These are phyloP conservation scores for Lasioglossum oenotherae DNA, from an alignment of 2,888 invertebrate genomes.

Conservation along the genomic window DNA sequence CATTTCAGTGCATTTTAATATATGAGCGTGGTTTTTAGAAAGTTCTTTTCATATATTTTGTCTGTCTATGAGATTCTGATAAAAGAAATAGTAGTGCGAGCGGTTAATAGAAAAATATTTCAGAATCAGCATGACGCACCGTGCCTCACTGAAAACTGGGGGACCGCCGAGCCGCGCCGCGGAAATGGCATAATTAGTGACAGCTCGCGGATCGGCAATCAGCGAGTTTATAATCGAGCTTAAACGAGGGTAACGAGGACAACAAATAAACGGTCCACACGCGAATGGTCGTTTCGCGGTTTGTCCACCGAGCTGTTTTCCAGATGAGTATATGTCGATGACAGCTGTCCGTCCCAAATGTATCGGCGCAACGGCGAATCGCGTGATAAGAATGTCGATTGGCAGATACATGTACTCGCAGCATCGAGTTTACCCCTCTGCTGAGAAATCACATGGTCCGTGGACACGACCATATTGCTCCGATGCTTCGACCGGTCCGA, in stretches of 20 bases:
- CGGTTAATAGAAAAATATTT: neutral
- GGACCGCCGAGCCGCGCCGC: neutral
- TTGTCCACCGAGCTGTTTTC: conserved; percentile 35
- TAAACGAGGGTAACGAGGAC: neutral
- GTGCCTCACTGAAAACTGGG: neutral
- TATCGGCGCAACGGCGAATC: conserved; percentile 28
- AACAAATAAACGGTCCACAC: conserved; percentile 22
- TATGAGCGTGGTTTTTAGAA: no score
- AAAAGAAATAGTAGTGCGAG: no score
- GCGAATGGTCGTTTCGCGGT: conserved; percentile 30
- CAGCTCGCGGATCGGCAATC: neutral
- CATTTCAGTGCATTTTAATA: no score
- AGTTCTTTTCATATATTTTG: no score
- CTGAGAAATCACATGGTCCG: neutral
- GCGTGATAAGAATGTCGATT: conserved; percentile 7
- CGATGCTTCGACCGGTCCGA: neutral
- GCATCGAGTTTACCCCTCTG: conserved; percentile 15
- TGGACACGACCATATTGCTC: neutral
- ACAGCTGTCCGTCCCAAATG: conserved; percentile 41
- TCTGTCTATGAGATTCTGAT: no score
- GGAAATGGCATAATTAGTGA: neutral
- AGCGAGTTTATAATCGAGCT: conserved; percentile 26
- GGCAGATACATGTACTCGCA: conserved; percentile 29
- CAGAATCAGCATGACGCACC: neutral
- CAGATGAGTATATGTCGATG: conserved; percentile 25